These are phyloP conservation scores for Guaruba guarouba DNA, from an alignment of 2,113 vertebrate species.

Conservation along the genomic window DNA sequence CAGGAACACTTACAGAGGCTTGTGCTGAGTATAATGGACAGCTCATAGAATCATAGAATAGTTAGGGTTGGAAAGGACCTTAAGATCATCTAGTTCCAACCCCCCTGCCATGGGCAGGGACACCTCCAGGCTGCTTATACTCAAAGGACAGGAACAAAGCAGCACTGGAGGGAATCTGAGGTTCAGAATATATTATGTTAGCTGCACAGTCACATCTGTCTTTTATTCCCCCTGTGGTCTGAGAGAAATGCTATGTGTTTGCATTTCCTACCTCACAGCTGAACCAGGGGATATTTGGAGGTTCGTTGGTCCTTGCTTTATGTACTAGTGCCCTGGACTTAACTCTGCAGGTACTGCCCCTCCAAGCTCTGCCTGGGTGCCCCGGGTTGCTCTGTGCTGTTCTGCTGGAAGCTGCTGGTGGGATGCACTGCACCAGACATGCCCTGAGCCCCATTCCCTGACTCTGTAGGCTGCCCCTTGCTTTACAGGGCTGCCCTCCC, in stretches of 20 bases:
- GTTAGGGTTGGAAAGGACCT: too few species aligned
- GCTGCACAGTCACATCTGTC: not conserved
- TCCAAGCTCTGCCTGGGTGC: not conserved
- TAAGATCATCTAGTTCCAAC: too few species aligned
- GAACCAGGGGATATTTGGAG: not conserved
- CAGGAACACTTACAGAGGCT: not conserved
- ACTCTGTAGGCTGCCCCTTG: not conserved
- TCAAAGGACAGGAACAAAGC: not conserved
- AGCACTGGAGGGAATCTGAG: not conserved
- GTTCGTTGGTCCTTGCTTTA: not conserved
- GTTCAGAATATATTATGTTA: not conserved
- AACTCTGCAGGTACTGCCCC: not conserved
- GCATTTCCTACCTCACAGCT: not conserved
- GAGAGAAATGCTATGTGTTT: not conserved
- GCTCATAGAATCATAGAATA: not conserved
- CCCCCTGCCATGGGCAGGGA: too few species aligned
- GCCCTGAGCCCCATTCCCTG: not conserved
- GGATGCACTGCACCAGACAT: not conserved
- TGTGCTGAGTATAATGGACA: not conserved
- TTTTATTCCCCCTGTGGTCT: not conserved
- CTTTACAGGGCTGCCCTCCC: not conserved
- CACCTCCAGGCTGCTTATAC: not conserved
- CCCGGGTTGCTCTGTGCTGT: not conserved
- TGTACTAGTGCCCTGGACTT: not conserved
- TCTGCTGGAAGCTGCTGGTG: not conserved